Percentiles rank a stretch among this genome's conserved stretches.
These are phyloP conservation scores for Gari tellinella DNA, from an alignment of 2,888 invertebrate genomes.

Conservation along the genomic window DNA sequence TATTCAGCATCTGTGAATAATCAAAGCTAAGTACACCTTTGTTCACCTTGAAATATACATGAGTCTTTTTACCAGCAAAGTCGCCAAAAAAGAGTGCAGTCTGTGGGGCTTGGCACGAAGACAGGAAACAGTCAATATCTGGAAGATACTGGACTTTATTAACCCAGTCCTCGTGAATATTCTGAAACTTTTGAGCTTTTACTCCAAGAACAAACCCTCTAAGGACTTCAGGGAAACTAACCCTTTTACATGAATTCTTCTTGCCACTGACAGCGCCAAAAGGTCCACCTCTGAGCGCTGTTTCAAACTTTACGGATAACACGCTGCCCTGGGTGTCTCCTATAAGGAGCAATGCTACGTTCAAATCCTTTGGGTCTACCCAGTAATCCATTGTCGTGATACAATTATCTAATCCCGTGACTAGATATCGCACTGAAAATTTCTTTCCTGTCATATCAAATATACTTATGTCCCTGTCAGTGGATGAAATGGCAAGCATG, in stretches of 20 bases:
- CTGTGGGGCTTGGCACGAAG: constrained; percentile 88
- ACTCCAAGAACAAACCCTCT: constrained; percentile 84
- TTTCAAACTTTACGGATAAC: constrained; percentile 67
- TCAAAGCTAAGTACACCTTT: constrained; percentile 85
- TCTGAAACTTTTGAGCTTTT: constrained; percentile 86
- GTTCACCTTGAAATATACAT: constrained; percentile 86
- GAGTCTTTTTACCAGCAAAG: constrained; percentile 86
- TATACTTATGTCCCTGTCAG: constrained; percentile 91
- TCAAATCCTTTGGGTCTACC: constrained; percentile 85
- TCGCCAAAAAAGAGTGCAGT: constrained; percentile 88
- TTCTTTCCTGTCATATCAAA: constrained; percentile 87
- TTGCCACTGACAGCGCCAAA: constrained; percentile 67
- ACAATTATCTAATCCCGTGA: constrained; percentile 88
- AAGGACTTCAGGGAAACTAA: constrained; percentile 65
- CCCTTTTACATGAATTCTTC: constrained; percentile 61
- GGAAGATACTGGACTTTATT: constrained; percentile 89
- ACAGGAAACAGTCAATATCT: constrained; percentile 89
- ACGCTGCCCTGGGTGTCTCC: constrained; percentile 91
- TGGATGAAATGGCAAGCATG: constrained; percentile 91
- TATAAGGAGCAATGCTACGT: constrained; percentile 88
- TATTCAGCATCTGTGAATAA: constrained; percentile 76
- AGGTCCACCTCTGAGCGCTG: constrained; percentile 63
- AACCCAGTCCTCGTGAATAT: constrained; percentile 89
- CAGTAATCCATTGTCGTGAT: constrained; percentile 87
- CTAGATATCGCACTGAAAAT: constrained; percentile 86